Percentiles rank a stretch among this genome's conserved stretches.
These are phyloP conservation scores for Pedicia rivosa DNA, from an alignment of 2,888 invertebrate genomes.

Conservation along the genomic window DNA sequence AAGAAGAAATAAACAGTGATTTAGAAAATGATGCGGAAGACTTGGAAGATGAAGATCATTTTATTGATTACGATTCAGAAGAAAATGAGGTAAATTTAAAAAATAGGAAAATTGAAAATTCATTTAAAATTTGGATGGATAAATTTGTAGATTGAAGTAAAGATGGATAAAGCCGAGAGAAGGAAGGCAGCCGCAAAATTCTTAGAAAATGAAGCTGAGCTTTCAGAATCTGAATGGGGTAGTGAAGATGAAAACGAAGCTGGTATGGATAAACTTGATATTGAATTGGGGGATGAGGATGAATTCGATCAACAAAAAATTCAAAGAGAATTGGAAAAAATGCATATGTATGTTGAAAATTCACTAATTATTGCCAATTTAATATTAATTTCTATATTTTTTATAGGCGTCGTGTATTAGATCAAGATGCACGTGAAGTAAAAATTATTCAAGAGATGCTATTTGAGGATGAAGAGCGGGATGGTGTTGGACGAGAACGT, in stretches of 20 bases:
- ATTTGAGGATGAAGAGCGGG: conserved; percentile 76
- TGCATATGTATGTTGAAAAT: conserved; percentile 54
- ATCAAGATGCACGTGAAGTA: conserved; percentile 77
- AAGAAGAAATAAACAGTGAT: conserved; percentile 15
- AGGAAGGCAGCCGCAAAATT: conserved; percentile 48
- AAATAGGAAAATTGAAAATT: background rate
- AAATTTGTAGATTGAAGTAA: too few species aligned
- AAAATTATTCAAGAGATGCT: conserved; percentile 69
- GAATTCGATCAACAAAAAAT: conserved; percentile 65
- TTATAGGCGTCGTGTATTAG: conserved; percentile 57
- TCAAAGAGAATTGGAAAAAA: conserved; percentile 61
- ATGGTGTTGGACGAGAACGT: conserved; percentile 56
- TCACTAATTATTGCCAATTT: conserved; percentile 1
- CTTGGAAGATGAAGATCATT: conserved; percentile 27
- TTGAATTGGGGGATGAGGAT: conserved; percentile 73
- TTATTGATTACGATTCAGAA: conserved; percentile 67
- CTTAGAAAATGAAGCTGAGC: conserved; percentile 79
- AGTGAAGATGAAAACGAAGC: conserved; percentile 80
- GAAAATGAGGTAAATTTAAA: conserved; percentile 51
- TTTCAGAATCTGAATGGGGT: conserved; percentile 81
- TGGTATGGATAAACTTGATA: conserved; percentile 61
- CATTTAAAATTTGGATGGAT: background rate
- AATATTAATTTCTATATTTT: background rate
- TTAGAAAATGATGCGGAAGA: conserved; percentile 15
- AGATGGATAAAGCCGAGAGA: conserved; percentile 25